Conservation (phyloP, 2,888 invertebrate genomes). For the Chrysolina haemoptera region DNA sequence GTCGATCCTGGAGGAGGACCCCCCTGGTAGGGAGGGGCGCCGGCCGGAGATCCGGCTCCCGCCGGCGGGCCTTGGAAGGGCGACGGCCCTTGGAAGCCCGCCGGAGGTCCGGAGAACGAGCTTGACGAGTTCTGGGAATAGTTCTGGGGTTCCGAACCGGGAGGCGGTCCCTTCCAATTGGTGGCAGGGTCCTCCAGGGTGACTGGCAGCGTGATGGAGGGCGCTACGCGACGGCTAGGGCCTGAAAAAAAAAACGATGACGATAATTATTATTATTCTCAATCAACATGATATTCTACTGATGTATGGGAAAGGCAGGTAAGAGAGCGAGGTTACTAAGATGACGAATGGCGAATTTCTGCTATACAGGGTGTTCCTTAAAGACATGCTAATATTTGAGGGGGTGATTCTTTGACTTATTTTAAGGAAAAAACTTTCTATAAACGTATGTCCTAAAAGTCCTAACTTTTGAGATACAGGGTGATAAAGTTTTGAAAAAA, state of each 20-base stretch:
- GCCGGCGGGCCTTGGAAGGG: constrained; percentile 79
- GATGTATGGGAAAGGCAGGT: too few species aligned
- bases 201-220: constrained; percentile 79
- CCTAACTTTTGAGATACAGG: too few species aligned
- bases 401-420: too few species aligned
- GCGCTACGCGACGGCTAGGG: constrained; percentile 86
- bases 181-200: constrained; percentile 83
- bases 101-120: constrained; percentile 72
- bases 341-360: too few species aligned
- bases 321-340: too few species aligned
- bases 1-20: constrained; percentile 82
- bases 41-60: constrained; percentile 83
- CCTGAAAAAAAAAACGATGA: constrained; percentile 71
- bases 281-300: too few species aligned
- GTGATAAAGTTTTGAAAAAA: too few species aligned
- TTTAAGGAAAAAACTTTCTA: too few species aligned
- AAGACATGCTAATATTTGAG: too few species aligned
- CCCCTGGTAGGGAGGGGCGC: constrained; percentile 79
- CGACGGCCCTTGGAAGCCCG: constrained; percentile 71
- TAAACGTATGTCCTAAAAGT: too few species aligned
- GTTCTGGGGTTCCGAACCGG: constrained; percentile 78
- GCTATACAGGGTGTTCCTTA: too few species aligned
- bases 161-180: constrained; percentile 86
- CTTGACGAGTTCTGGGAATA: constrained; percentile 76
- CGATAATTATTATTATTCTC: too few species aligned